Evolutionary conservation across 1,140 invertebrate species (phyloP), one percentile per base, ranked within the genome.

Genomic region (Odontomachus brunneus): DNA sequence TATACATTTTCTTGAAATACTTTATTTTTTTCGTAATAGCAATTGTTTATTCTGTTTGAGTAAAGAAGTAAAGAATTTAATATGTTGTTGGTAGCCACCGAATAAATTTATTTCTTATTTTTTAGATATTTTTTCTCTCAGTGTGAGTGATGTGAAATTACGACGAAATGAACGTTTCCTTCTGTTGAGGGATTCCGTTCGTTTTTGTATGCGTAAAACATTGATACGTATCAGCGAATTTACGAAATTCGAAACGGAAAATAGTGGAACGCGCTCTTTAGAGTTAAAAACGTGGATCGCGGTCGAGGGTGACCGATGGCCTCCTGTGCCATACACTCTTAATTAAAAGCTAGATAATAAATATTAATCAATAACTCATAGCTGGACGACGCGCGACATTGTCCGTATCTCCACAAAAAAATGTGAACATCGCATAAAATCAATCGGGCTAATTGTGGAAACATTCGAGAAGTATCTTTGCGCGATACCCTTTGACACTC

Each of bases 331-430:
- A 67, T 69, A 11, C 9, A 44, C 9, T 80, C 24, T 69, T 57
- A 78, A 80, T 69, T 78, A 78, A 44, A 44, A 78, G 33, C 65
- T 80, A 80, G n/a, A 48, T 80, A 80, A 80, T 80, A 80, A 80
- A 80, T 80, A 80, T 71, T 80, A 80, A 71, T 57, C 57, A 71
- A 59, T 59, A 80, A 59, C 26, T 78, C 19, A 19, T 78, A 78
- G 49, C 17, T 26, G 22, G 14, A 67, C 62, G 26, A 78, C 63
- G 49, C 33, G 22, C 49, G 49, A 24, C 33, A 60, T 74, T 49
- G 51, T 17, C 53, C 53, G 17, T 55, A 69, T 14, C 51, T 78
- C 63, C 49, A 69, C 26, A 76, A 75, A 65, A 65, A 44, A 33
- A 33, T 3, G 38, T 65, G 29, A 67, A 33, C 29, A 57, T 44